Percentiles rank a stretch among this genome's conserved stretches.
Evolutionary conservation across 2,113 vertebrate genomes (phyloP).

Genomic region (Patagioenas fasciata): DNA sequence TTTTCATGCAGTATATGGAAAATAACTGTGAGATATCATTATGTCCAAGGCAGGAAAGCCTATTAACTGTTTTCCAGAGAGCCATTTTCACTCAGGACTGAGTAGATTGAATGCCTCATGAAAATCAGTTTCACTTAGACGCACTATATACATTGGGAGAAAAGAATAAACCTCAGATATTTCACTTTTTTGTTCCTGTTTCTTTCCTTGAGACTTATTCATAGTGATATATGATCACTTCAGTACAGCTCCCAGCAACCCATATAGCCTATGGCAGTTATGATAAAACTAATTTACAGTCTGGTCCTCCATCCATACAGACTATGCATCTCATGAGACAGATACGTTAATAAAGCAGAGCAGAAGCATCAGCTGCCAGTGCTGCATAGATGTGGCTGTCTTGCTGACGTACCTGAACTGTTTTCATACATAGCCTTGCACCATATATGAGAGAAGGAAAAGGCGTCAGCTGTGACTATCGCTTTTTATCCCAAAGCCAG

Average conservation of each 20-base stretch:
- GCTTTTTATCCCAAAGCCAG: neutral
- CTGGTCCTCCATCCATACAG: neutral
- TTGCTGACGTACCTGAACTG: neutral
- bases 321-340: neutral
- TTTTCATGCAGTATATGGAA: neutral
- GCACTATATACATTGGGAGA: neutral
- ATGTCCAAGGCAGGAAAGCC: neutral
- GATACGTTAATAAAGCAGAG: neutral
- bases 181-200: neutral
- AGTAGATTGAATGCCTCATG: neutral
- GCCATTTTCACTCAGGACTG: neutral
- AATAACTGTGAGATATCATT: neutral
- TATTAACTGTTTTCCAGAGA: neutral
- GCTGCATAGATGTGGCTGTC: neutral
- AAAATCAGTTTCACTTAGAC: neutral
- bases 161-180: neutral
- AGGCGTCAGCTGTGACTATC: neutral
- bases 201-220: neutral
- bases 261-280: neutral
- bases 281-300: neutral
- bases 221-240: neutral
- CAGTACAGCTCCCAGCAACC: neutral
- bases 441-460: neutral
- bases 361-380: neutral
- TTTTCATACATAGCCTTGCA: neutral